These are phyloP conservation scores for Poeciliopsis turneri DNA, from an alignment of 2,797 vertebrate genomes.

Conservation along the genomic window DNA sequence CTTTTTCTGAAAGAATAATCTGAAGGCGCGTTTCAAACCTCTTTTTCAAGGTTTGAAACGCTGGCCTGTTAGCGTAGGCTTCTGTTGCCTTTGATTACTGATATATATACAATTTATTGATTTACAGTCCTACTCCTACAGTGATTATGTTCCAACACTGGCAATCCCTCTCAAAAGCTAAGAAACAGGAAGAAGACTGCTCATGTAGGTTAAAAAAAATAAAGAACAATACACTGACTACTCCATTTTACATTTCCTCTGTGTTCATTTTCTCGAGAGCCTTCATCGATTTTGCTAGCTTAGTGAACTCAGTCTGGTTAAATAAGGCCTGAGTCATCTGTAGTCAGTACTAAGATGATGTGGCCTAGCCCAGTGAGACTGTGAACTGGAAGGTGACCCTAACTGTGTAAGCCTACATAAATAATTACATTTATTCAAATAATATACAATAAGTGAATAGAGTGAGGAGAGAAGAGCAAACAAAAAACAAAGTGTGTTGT, in stretches of 20 bases:
- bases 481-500: neutral
- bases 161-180: conserved; percentile 41
- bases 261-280: conserved; percentile 60
- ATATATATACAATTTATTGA: no score
- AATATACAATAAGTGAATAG: neutral
- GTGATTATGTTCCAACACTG: conserved; percentile 42
- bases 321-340: conserved; percentile 68
- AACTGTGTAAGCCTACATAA: conserved; percentile 12
- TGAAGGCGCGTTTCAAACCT: no score
- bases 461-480: neutral
- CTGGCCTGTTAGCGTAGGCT: no score
- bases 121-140: conserved; percentile 9
- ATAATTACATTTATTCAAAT: neutral
- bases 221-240: conserved; percentile 48
- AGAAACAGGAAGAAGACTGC: neutral
- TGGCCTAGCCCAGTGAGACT: conserved; percentile 19
- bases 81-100: no score
- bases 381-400: conserved; percentile 22
- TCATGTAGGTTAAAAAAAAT: neutral
- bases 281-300: conserved; percentile 50
- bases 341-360: conserved; percentile 34
- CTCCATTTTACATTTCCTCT: conserved; percentile 63
- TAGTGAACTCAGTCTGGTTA: conserved; percentile 56
- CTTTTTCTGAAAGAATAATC: no score
- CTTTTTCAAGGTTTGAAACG: no score